Percentiles rank a stretch among this genome's conserved stretches.
phyloP scores from a whole-genome alignment of 2,113 vertebrate species.

The Anguilla japonica region DNA sequence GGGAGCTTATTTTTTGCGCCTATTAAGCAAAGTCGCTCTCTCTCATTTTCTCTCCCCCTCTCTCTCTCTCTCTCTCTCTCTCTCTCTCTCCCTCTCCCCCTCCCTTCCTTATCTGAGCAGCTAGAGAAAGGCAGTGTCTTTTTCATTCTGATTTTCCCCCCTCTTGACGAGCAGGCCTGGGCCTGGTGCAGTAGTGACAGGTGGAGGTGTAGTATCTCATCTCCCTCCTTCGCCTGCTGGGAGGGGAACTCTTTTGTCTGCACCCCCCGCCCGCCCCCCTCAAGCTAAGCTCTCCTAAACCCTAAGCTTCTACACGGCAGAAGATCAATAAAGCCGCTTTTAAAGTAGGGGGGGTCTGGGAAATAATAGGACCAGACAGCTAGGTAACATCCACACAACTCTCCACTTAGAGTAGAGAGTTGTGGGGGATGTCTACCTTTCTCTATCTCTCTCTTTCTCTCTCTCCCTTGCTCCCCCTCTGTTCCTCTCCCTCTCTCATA shows the following conservation, averaged over 20 bases:
- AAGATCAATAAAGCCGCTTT: slow-evolving; percentile 58
- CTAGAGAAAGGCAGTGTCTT: slow-evolving; percentile 44
- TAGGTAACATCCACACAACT: neutral
- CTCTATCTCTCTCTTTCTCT: too few species aligned
- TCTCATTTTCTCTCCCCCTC: too few species aligned
- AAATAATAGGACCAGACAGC: slow-evolving; percentile 56
- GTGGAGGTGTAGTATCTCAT: too few species aligned
- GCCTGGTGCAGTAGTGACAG: neutral
- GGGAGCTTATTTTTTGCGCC: slow-evolving; percentile 49
- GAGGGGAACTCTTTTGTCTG: slow-evolving; percentile 17
- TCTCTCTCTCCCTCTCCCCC: too few species aligned
- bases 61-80: too few species aligned
- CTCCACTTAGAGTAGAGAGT: too few species aligned
- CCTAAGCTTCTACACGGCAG: slow-evolving; percentile 26
- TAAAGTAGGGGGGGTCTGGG: slow-evolving; percentile 40
- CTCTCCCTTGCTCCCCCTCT: too few species aligned
- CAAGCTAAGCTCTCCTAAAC: slow-evolving; percentile 33
- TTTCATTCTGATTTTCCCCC: slow-evolving; percentile 46
- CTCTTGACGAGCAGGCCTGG: neutral
- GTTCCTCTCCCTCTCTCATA: too few species aligned
- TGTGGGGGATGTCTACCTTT: too few species aligned
- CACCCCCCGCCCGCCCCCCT: neutral
- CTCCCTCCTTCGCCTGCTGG: neutral
- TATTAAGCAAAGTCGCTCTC: slow-evolving; percentile 56
- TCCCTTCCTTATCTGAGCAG: slow-evolving; percentile 42